Conservation (phyloP, 2,797 vertebrate species). For the Monodelphis domestica region DNA sequence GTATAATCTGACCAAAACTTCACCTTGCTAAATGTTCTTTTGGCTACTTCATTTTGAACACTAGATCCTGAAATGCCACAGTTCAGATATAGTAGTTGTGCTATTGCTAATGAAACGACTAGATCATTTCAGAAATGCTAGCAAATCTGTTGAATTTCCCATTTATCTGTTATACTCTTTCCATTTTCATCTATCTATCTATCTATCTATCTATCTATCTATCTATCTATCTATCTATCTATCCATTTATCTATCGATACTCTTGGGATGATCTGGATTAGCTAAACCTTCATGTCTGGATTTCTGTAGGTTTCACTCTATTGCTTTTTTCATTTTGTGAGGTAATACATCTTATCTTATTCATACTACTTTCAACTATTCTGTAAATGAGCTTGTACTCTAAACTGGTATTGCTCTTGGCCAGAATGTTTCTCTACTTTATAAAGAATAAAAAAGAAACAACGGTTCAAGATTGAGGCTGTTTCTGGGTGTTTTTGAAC, state of each 20-base stretch:
- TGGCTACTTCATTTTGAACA: too few relatives aligned
- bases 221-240: too few relatives aligned
- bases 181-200: neutral
- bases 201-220: too few relatives aligned
- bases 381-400: neutral
- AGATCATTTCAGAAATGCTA: neutral
- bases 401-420: neutral
- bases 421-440: neutral
- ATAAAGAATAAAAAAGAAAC: neutral
- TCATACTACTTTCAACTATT: neutral
- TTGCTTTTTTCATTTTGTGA: neutral
- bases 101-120: neutral
- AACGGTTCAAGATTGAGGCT: neutral
- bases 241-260: neutral
- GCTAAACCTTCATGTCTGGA: neutral
- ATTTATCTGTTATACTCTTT: neutral
- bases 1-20: too few relatives aligned
- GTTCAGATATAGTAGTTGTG: neutral
- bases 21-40: too few relatives aligned
- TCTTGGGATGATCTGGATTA: neutral
- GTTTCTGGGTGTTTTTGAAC: neutral
- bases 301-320: neutral
- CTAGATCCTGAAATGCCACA: neutral
- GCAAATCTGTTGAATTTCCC: neutral
- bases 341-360: neutral